These are phyloP conservation scores for Mizuhopecten yessoensis DNA, from an alignment of 1,140 invertebrate species.

Conservation along the genomic window DNA sequence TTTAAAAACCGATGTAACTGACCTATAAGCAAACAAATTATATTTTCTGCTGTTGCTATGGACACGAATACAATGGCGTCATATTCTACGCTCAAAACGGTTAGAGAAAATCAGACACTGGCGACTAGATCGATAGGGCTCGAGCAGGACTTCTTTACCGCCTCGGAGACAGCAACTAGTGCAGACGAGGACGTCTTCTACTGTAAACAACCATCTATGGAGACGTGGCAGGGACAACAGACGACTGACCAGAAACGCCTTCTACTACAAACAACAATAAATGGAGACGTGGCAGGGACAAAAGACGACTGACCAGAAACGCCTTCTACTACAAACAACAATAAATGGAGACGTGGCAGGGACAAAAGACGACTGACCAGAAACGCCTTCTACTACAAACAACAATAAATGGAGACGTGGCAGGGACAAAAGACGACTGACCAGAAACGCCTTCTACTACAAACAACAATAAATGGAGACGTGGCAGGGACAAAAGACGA, in stretches of 20 bases:
- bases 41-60: conserved; percentile 34
- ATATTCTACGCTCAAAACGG: conserved; percentile 17
- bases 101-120: conserved; percentile 8
- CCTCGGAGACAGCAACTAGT: conserved; percentile 3
- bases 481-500: neutral
- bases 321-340: no score
- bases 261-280: neutral
- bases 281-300: neutral
- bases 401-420: neutral
- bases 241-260: no score
- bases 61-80: neutral
- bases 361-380: neutral
- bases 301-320: no score
- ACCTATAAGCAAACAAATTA: conserved; percentile 15
- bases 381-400: neutral
- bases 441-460: no score
- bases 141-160: neutral
- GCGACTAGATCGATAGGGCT: neutral
- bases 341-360: no score
- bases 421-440: neutral
- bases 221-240: neutral
- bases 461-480: neutral
- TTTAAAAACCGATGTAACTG: neutral
- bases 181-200: neutral
- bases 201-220: neutral